Percentiles rank a stretch among this genome's conserved stretches.
Conservation (phyloP, 92 coral and sea anemone genomes). For the Diadumene lineata region DNA sequence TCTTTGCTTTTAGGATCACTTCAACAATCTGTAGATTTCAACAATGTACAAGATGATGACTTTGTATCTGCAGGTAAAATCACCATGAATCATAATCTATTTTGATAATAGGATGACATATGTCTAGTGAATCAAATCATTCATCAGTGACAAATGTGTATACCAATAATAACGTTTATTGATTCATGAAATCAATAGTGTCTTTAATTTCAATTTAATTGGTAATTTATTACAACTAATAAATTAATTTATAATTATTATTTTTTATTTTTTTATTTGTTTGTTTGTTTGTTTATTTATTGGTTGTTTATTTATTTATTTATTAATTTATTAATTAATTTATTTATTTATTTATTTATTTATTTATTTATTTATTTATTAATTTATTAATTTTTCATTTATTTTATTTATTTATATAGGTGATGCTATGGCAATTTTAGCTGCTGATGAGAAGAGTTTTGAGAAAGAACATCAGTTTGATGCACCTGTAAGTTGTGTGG, state of each 20-base stretch:
- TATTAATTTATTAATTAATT: no score
- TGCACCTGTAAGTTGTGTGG: constrained; percentile 53
- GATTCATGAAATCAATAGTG: no score
- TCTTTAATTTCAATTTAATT: no score
- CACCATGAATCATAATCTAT: no score
- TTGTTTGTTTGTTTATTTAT: no score
- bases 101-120: no score
- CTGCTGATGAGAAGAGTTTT: constrained; percentile 82
- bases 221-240: neutral
- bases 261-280: neutral
- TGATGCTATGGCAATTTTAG: constrained; percentile 72
- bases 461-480: constrained; percentile 82
- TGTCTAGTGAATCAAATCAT: no score
- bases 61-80: constrained; percentile 19
- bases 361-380: neutral
- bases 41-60: neutral
- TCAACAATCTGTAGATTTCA: constrained; percentile 12
- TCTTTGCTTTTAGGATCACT: constrained; percentile 3
- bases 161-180: no score
- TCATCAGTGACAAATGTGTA: no score
- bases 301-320: no score
- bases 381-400: neutral
- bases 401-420: constrained; percentile 57
- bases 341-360: no score
- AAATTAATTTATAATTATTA: neutral